Evolutionary conservation across 2,797 vertebrate species (phyloP), one percentile per base, ranked within the genome.

Genomic region (Notolabrus celidotus): DNA sequence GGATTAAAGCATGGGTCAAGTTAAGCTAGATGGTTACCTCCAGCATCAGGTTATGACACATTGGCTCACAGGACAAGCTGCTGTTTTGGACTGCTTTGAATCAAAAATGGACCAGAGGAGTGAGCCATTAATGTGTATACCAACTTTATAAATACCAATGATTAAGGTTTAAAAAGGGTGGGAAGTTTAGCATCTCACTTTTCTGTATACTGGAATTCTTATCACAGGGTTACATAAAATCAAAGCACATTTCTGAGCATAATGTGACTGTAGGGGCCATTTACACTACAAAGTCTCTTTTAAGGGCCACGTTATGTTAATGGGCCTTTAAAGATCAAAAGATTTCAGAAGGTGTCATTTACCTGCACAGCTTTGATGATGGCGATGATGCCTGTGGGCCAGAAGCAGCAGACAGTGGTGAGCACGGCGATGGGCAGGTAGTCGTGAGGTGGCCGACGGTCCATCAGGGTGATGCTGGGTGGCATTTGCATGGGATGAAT

Each of bases 351-450:
- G 47, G 16, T 11, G 19, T 14, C 16, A 66, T 85, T 80, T 51
- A 98, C 97, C 96, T 97, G 96, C 85, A 97, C 95, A 0, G 97
- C 96, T 90, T 98, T 98, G 92, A 97, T 95, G 88, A 98, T 98
- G 15, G 97, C 97, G 38, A 97, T 96, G 92, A 98, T 97, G 82
- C 96, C 97, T 0, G 96, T 97, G 0, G 97, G 97, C 96, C 96
- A 98, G 93, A 98, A 98, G 90, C 97, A 98, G 92, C 97, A 98
- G 83, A 98, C 95, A 22, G 97, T 98, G 86, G 97, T 98, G 88
- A 98, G 94, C 80, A 98, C 96, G 0, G 97, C 97, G 16, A 98
- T 98, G 89, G 97, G 97, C 89, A 97, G 94, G 90, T 98, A 98
- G 92, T 98, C 96, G 17, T 98, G 97, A 0, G 97, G 96, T 0